Conservation (phyloP, 2,797 vertebrate species). For the Tangara arthus region DNA sequence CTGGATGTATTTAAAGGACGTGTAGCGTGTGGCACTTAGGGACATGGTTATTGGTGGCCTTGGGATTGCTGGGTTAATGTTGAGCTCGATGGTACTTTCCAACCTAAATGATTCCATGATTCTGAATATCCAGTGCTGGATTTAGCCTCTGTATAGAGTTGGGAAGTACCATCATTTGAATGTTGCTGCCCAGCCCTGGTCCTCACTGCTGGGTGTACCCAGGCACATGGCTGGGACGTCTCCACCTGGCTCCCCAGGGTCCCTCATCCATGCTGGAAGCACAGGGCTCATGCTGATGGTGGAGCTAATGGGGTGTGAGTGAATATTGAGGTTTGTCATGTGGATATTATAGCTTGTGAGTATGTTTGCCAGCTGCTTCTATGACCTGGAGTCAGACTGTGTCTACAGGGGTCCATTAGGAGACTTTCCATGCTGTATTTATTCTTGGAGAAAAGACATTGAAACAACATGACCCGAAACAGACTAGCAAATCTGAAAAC, state of each 20-base stretch:
- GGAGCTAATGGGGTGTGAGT: not conserved
- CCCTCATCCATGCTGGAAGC: not conserved
- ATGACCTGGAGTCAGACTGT: not conserved
- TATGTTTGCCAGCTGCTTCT: not conserved
- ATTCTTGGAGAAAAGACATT: not conserved
- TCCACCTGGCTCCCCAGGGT: not conserved
- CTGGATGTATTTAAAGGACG: not conserved
- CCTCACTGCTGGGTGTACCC: not conserved
- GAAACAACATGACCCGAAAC: not conserved
- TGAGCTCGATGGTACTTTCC: not conserved
- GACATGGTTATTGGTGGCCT: not conserved
- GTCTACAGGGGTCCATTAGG: not conserved
- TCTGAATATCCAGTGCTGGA: not conserved
- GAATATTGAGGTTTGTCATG: not conserved
- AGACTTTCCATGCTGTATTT: not conserved
- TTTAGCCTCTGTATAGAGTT: not conserved
- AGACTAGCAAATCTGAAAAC: not conserved
- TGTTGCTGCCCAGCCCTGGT: not conserved
- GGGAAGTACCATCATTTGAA: not conserved
- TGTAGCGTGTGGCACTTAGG: not conserved
- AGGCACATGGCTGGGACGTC: rapidly evolving
- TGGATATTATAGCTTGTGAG: not conserved
- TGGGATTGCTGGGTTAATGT: not conserved
- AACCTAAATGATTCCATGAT: not conserved
- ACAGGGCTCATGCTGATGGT: not conserved